Evolutionary conservation across 35 echinoderm and acorn worm species (phyloP).

Genomic region (Nesometra sesokonis): DNA sequence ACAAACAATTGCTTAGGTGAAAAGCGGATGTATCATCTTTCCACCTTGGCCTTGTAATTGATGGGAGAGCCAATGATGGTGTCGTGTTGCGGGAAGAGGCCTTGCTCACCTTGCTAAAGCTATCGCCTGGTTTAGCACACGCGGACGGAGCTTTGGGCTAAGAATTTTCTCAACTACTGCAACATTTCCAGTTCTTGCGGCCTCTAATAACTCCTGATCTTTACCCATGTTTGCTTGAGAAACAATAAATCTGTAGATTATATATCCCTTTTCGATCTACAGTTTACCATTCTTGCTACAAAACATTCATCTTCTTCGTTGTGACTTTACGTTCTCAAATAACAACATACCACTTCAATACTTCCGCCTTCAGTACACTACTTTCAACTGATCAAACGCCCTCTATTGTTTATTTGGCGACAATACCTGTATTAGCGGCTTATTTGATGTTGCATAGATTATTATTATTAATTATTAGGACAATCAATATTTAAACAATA

Average conservation of each 20-base stretch:
- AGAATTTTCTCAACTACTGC: constrained; percentile 50
- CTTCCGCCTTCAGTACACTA: not conserved
- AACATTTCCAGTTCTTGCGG: constrained; percentile 54
- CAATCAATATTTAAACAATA: no score
- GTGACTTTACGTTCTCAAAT: not conserved
- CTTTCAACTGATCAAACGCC: no score
- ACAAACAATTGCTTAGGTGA: no score
- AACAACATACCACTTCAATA: not conserved
- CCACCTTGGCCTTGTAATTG: not conserved
- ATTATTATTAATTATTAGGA: no score
- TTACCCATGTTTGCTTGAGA: constrained; percentile 37
- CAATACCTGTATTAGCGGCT: no score
- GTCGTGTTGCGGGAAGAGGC: not conserved
- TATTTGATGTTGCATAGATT: no score
- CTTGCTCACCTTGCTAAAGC: not conserved
- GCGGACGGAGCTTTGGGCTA: constrained; percentile 12
- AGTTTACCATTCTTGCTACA: not conserved
- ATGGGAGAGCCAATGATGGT: not conserved
- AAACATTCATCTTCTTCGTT: not conserved
- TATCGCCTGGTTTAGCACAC: constrained; percentile 40
- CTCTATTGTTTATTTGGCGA: no score
- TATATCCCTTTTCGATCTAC: not conserved
- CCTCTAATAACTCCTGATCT: constrained; percentile 65
- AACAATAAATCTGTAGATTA: not conserved
- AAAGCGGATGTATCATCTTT: no score